Conservation (phyloP, 2,797 vertebrate genomes). For the Cyprinella venusta region DNA sequence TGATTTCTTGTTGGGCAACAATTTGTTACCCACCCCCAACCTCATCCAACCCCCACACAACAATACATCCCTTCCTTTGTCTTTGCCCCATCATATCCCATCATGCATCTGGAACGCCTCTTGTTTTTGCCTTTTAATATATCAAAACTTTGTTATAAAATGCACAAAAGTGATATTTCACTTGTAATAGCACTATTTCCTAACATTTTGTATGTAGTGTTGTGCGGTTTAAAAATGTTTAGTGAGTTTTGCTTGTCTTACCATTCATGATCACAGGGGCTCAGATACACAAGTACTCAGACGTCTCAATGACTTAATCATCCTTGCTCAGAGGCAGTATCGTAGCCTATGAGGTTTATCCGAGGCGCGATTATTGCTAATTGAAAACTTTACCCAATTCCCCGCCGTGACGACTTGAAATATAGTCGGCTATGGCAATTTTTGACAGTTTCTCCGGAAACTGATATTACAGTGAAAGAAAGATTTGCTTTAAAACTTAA, state of each 20-base stretch:
- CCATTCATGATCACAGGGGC: neutral
- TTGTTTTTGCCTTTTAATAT: neutral
- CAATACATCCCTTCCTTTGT: neutral
- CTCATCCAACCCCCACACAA: neutral
- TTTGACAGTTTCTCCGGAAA: constrained; percentile 82
- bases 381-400: constrained; percentile 86
- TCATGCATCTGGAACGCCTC: constrained; percentile 21
- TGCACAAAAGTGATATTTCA: neutral
- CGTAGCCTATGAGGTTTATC: constrained; percentile 83
- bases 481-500: too few relatives aligned
- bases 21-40: neutral
- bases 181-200: neutral
- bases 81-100: constrained; percentile 12
- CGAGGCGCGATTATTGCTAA: constrained; percentile 84
- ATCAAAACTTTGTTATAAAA: neutral
- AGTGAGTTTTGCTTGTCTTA: neutral
- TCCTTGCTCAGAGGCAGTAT: constrained; percentile 82
- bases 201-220: neutral
- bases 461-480: constrained; percentile 32
- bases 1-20: constrained; percentile 54
- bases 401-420: constrained; percentile 83
- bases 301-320: neutral
- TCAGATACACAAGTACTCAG: neutral
- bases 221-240: neutral
- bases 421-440: constrained; percentile 83